These are phyloP conservation scores for Tridacna gigas DNA, from an alignment of 2,888 invertebrate species.

Conservation along the genomic window DNA sequence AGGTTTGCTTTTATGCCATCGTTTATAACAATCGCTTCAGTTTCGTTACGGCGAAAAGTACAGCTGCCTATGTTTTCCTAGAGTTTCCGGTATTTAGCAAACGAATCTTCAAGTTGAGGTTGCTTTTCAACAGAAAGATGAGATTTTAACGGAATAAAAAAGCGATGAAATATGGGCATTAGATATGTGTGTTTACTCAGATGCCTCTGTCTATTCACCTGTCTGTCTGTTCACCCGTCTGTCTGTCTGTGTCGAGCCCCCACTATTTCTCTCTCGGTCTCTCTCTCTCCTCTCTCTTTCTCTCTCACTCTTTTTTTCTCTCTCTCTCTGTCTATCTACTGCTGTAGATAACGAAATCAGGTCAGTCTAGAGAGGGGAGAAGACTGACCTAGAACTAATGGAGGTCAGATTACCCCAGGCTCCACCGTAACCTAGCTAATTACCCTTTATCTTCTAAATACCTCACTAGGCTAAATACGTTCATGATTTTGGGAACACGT, in stretches of 20 bases:
- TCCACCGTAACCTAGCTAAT: neutral
- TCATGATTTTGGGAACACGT: no score
- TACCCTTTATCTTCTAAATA: no score
- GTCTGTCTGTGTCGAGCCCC: neutral
- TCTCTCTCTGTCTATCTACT: neutral
- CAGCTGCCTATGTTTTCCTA: neutral
- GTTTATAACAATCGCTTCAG: neutral
- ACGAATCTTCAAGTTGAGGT: neutral
- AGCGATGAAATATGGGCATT: neutral
- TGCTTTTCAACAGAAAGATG: neutral
- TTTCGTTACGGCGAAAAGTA: neutral
- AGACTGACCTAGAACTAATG: no score
- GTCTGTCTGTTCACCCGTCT: neutral
- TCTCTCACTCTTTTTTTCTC: neutral
- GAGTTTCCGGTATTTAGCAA: neutral
- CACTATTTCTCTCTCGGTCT: neutral
- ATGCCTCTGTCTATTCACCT: neutral
- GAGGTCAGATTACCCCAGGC: neutral
- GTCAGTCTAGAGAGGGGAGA: no score
- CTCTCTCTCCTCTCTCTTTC: neutral
- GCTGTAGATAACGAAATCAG: no score
- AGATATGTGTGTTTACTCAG: neutral
- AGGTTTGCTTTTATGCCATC: neutral
- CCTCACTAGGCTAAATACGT: no score
- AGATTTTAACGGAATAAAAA: no score